Evolutionary conservation across 1,140 invertebrate genomes (phyloP).

Genomic region (Stegodyphus dumicola): DNA sequence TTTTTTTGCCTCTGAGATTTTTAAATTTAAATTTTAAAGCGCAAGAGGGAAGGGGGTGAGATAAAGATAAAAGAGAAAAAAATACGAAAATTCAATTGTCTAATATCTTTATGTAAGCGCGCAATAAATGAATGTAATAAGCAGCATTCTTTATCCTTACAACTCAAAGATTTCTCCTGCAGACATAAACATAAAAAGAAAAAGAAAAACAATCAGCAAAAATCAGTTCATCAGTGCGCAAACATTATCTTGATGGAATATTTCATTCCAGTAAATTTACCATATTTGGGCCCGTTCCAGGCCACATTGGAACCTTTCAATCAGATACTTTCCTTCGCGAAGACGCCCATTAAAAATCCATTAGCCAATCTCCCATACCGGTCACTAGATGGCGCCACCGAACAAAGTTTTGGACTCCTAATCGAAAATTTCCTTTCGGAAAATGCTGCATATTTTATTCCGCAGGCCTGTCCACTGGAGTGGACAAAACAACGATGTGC

Average conservation of each 20-base stretch:
- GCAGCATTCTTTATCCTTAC: background rate
- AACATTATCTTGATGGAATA: background rate
- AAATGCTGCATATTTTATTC: conserved; percentile 55
- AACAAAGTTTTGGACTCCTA: no score
- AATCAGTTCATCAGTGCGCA: background rate
- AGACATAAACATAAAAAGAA: background rate
- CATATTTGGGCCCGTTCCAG: conserved; percentile 6
- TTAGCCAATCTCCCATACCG: conserved; percentile 21
- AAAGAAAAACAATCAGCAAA: background rate
- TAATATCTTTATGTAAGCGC: no score
- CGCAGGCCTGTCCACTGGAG: conserved; percentile 17
- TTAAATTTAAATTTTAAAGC: no score
- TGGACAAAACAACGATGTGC: background rate
- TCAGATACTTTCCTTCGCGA: background rate
- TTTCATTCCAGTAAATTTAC: conserved; percentile 44
- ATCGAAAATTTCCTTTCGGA: background rate
- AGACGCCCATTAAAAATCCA: conserved; percentile 59
- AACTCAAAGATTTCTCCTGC: background rate
- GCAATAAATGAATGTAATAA: no score
- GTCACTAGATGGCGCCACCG: conserved; percentile 52
- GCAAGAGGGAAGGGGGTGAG: no score
- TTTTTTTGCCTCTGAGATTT: no score
- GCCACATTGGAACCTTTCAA: background rate
- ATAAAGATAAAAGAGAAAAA: no score
- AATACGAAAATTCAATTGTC: no score